Conservation (phyloP, 2,797 vertebrate genomes). For the Muscicapa striata region DNA sequence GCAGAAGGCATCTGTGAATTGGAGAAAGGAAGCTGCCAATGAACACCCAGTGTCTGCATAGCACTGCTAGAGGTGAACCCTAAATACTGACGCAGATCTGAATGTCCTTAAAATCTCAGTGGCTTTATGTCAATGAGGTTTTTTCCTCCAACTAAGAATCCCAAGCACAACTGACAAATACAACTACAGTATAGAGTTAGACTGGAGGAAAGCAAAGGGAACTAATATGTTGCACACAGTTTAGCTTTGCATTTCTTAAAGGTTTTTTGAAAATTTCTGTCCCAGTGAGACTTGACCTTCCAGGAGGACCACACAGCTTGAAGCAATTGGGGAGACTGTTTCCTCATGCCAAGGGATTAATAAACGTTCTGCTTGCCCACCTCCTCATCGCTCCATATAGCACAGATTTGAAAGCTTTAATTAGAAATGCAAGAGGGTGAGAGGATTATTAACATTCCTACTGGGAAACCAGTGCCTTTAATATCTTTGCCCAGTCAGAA, state of each 20-base stretch:
- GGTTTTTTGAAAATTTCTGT: background rate
- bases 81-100: background rate
- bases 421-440: background rate
- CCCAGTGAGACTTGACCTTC: background rate
- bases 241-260: background rate
- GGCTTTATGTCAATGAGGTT: background rate
- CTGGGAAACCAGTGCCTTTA: background rate
- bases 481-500: background rate
- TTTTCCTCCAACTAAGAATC: background rate
- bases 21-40: background rate
- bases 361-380: background rate
- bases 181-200: background rate
- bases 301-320: background rate
- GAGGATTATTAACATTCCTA: background rate
- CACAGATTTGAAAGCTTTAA: background rate
- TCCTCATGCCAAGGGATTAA: background rate
- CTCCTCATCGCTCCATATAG: background rate
- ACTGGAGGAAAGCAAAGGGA: background rate
- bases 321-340: background rate
- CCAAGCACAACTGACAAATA: background rate
- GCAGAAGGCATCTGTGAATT: background rate
- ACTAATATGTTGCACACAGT: background rate
- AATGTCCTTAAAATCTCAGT: background rate
- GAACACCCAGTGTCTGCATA: rapidly evolving
- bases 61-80: background rate